Evolutionary conservation across 2,113 vertebrate genomes (phyloP).

Genomic region (Pelobates fuscus): DNA sequence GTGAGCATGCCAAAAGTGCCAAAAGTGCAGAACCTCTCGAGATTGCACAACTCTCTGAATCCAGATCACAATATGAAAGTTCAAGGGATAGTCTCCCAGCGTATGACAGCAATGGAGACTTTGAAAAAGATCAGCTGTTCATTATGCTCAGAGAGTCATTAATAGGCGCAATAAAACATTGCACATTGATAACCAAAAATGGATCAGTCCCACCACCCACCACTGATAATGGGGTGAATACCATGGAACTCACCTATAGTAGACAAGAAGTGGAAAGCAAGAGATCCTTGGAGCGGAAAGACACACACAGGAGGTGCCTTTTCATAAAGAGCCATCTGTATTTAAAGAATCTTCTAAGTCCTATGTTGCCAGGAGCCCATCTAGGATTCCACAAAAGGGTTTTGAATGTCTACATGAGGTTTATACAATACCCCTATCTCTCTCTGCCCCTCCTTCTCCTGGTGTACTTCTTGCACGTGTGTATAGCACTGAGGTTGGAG

Average conservation of each 20-base stretch:
- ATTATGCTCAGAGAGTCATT: slow-evolving; percentile 32
- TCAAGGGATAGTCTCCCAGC: slow-evolving; percentile 42
- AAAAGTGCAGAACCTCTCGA: slow-evolving; percentile 75
- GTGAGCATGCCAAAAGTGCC: slow-evolving; percentile 45
- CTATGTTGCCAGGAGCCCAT: slow-evolving; percentile 25
- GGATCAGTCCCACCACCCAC: slow-evolving; percentile 57
- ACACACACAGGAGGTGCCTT: slow-evolving; percentile 52
- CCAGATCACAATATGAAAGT: slow-evolving; percentile 17
- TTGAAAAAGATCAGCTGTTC: slow-evolving; percentile 31
- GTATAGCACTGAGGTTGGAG: slow-evolving; percentile 10
- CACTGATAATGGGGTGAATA: slow-evolving; percentile 53
- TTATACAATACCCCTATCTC: slow-evolving; percentile 57
- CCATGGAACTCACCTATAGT: neutral
- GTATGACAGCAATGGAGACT: slow-evolving; percentile 40
- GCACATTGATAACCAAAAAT: slow-evolving; percentile 54
- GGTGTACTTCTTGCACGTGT: slow-evolving; percentile 31
- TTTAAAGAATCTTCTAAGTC: slow-evolving; percentile 33
- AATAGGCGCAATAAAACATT: slow-evolving; percentile 34
- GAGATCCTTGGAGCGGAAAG: slow-evolving; percentile 39
- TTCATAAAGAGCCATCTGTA: slow-evolving; percentile 49
- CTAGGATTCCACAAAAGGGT: slow-evolving; percentile 5
- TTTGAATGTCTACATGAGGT: slow-evolving; percentile 45
- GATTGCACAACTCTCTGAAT: slow-evolving; percentile 59
- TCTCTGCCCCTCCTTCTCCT: slow-evolving; percentile 54
- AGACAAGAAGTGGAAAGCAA: slow-evolving; percentile 53